Base-by-base conservation (phyloP, 1,140 invertebrate species). In the Panagrolaimus sp. region DNA sequence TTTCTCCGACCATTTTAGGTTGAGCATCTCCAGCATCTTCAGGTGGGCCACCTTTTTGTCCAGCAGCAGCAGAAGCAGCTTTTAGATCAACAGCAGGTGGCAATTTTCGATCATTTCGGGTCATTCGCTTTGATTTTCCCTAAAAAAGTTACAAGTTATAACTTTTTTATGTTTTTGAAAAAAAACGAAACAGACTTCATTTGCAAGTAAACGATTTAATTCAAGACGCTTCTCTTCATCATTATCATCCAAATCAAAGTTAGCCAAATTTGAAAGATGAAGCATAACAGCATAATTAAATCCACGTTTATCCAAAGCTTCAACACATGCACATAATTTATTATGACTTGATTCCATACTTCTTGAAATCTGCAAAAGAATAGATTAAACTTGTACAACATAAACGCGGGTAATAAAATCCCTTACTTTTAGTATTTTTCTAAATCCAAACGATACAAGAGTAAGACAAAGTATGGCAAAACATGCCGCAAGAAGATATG, bases 171-270 rank as follows among this genome's bases (percentile, higher is more conserved):
- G n/a, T n/a, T n/a, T n/a, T 4, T 14, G n/a, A n/a, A 38, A 38
- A 38, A 38, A 7, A 38, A 38, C 32, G 32, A 7, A 38, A 38
- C 7, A 10, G 15, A 12, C 10, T 0, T 26, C 52, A 21, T 58
- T 28, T 12, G 52, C 10, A 17, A 58, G 21, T n/a, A 58, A 12
- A 12, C 52, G 52, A 58, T 21, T 26, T 28, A 58, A 14, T 28
- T 58, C 52, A 4, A 38, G 9, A 12, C 32, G 7, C 52, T 43
- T 65, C 24, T 65, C 45, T 12, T 47, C 43, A 12, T 65, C 63
- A 44, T 65, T 65, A 32, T 44, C 63, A 65, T 65, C 43, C 17
- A 44, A 17, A 43, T 65, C 43, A 47, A 65, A 65, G 15, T 65
- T 65, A 2, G 45, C 43, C 43, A 65, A 28, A 21, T 65, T 17